Conservation (phyloP, 53 echinoderm and acorn worm genomes). For the Pentamera pediparva region DNA sequence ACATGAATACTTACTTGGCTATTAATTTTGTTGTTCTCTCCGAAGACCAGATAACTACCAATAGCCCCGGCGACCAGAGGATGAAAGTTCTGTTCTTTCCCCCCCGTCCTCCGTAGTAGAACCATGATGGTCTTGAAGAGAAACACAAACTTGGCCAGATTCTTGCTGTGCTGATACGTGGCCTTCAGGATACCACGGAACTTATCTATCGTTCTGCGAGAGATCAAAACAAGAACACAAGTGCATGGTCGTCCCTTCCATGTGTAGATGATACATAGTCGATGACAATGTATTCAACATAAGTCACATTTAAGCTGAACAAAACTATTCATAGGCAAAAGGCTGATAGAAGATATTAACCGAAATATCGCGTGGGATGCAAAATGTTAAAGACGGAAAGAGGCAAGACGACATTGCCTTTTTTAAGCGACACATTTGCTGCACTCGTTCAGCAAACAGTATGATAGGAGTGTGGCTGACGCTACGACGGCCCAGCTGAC, state of each 20-base stretch:
- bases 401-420: no score
- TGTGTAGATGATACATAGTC: no score
- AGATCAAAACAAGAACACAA: not conserved
- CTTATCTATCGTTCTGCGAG: slow-evolving; percentile 62
- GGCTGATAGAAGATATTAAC: no score
- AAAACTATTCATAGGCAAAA: no score
- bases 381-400: no score
- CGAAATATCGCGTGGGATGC: no score
- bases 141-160: slow-evolving; percentile 87
- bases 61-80: slow-evolving; percentile 81
- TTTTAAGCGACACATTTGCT: no score
- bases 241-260: no score
- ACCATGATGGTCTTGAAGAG: slow-evolving; percentile 76
- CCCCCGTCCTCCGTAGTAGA: slow-evolving; percentile 63
- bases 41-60: slow-evolving; percentile 88
- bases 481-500: no score
- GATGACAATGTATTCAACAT: not conserved
- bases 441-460: no score
- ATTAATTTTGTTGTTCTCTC: slow-evolving; percentile 91
- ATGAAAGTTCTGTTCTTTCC: slow-evolving; percentile 59
- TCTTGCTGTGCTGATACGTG: slow-evolving; percentile 77
- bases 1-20: slow-evolving; percentile 91
- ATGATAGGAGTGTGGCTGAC: no score
- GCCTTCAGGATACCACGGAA: slow-evolving; percentile 60
- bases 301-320: no score